A percentile compares a stretch with the other conserved stretches of the same genome.
Conservation (phyloP, 2,888 invertebrate genomes). For the Emmelina monodactyla region DNA sequence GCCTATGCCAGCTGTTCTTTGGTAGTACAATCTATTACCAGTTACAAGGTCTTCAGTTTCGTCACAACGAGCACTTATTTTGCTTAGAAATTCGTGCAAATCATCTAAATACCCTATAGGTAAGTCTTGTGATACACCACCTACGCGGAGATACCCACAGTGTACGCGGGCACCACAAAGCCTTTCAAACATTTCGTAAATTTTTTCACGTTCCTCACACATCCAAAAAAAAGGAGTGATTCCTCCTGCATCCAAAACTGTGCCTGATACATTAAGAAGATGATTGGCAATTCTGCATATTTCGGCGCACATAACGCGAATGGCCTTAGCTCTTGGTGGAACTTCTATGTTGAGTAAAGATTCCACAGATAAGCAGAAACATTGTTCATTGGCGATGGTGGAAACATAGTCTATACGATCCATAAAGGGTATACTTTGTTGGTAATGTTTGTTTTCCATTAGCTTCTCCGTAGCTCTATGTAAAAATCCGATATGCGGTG, state of each 20-base stretch:
- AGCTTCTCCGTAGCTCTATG: slow-evolving; percentile 91
- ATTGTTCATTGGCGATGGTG: slow-evolving; percentile 82
- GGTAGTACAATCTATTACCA: slow-evolving; percentile 71
- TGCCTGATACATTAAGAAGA: slow-evolving; percentile 75
- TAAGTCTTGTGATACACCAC: slow-evolving; percentile 73
- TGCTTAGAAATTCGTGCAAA: slow-evolving; percentile 72
- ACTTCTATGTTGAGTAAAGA: slow-evolving; percentile 80
- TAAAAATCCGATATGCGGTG: slow-evolving; percentile 86
- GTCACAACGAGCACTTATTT: slow-evolving; percentile 78
- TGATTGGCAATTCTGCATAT: slow-evolving; percentile 83
- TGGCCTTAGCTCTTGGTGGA: slow-evolving; percentile 81
- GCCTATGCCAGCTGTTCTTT: slow-evolving; percentile 78
- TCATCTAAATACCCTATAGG: slow-evolving; percentile 79
- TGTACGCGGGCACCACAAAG: slow-evolving; percentile 86
- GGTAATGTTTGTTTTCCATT: slow-evolving; percentile 88
- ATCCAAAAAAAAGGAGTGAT: slow-evolving; percentile 92
- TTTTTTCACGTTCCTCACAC: slow-evolving; percentile 88
- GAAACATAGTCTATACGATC: slow-evolving; percentile 90
- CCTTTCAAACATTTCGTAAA: slow-evolving; percentile 85
- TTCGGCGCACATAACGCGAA: slow-evolving; percentile 79
- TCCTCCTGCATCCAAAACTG: slow-evolving; percentile 83
- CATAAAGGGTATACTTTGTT: slow-evolving; percentile 84
- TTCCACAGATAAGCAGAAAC: slow-evolving; percentile 81
- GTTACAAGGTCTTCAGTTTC: slow-evolving; percentile 85
- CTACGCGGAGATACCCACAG: slow-evolving; percentile 81